Evolutionary conservation across 2,113 vertebrate genomes (phyloP).

Genomic region (Falco punctatus): DNA sequence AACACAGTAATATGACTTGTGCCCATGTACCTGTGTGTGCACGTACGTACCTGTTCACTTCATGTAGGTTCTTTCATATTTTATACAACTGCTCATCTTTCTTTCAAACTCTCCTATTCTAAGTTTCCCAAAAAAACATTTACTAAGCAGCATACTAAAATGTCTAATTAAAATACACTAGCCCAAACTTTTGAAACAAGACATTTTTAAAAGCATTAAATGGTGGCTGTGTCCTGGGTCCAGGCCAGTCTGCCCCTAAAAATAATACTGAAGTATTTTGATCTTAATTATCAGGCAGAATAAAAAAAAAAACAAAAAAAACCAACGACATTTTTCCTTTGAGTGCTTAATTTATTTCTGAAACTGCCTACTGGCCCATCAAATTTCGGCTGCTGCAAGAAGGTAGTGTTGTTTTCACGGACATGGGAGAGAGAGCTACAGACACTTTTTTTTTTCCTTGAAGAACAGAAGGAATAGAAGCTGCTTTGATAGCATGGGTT

Average conservation of each 20-base stretch:
- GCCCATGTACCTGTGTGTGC: background rate
- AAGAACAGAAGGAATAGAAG: conserved; percentile 15
- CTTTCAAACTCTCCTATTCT: background rate
- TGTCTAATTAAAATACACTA: background rate
- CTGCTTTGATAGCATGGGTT: background rate
- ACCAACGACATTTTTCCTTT: background rate
- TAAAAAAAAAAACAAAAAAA: background rate
- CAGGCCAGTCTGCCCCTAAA: background rate
- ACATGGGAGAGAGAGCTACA: background rate
- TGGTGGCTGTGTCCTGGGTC: background rate
- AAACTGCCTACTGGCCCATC: background rate
- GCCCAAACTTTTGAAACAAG: background rate
- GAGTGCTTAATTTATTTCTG: conserved; percentile 7
- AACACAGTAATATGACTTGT: background rate
- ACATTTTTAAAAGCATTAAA: background rate
- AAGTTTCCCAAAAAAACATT: background rate
- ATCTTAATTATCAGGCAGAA: background rate
- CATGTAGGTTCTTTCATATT: background rate
- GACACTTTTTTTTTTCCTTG: background rate
- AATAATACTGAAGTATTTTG: background rate
- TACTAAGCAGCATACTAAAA: background rate
- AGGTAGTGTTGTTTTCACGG: background rate
- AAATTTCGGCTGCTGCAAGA: background rate
- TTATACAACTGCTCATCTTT: background rate
- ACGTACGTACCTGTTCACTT: background rate